These are phyloP conservation scores for Tetramorium alpestre DNA, from an alignment of 1,140 invertebrate genomes.

Conservation along the genomic window DNA sequence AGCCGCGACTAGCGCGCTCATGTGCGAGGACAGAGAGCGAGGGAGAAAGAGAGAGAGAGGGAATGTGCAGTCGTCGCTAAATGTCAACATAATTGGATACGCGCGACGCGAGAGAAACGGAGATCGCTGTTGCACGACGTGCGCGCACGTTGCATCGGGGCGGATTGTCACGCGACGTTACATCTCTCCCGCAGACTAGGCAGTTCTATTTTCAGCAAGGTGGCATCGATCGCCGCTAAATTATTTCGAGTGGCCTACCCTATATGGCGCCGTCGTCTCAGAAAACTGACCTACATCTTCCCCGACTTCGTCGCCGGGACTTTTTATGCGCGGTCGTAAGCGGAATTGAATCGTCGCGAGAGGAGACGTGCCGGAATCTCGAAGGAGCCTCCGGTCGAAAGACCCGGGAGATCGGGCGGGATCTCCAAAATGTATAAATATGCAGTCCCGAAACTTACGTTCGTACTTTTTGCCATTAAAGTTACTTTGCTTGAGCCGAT, in stretches of 20 bases:
- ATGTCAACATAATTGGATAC: constrained; percentile 73
- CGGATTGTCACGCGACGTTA: constrained; percentile 66
- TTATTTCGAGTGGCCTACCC: constrained; percentile 84
- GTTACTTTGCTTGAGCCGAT: constrained; percentile 11
- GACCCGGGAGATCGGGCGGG: background rate
- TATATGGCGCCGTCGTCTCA: constrained; percentile 76
- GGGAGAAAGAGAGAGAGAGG: constrained; percentile 36
- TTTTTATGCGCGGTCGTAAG: constrained; percentile 25
- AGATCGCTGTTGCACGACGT: constrained; percentile 61
- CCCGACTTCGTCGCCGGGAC: background rate
- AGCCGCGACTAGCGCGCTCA: background rate
- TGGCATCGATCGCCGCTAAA: constrained; percentile 84
- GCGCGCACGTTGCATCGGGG: constrained; percentile 39
- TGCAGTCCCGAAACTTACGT: background rate
- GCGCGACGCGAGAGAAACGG: constrained; percentile 55
- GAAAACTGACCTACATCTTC: constrained; percentile 84
- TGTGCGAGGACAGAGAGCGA: background rate
- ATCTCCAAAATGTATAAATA: background rate
- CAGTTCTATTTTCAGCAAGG: constrained; percentile 81
- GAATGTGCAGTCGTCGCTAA: constrained; percentile 57
- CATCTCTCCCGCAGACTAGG: constrained; percentile 67
- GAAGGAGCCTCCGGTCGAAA: background rate
- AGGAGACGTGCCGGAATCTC: background rate
- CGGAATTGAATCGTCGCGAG: constrained; percentile 36
- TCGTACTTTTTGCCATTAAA: background rate